Percentiles rank a stretch among this genome's conserved stretches.
phyloP scores from a whole-genome alignment of 2,888 invertebrate genomes.

The Leptinotarsa rubiginosa region DNA sequence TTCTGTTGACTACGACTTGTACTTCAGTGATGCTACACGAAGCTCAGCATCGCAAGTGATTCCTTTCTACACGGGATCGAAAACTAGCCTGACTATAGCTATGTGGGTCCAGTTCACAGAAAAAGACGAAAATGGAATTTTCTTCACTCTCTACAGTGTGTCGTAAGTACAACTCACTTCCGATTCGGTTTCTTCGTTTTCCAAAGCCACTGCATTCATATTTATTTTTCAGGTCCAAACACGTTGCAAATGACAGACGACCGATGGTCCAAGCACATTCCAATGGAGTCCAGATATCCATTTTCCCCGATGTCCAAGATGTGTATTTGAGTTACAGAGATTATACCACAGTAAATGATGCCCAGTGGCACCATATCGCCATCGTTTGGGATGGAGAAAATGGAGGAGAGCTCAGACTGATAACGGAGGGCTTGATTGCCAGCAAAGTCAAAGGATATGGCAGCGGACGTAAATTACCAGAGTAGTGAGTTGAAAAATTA shows the following conservation, averaged over 20 bases:
- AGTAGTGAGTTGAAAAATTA: conserved; percentile 74
- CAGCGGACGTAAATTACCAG: conserved; percentile 82
- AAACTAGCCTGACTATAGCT: conserved; percentile 86
- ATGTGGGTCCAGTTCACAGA: conserved; percentile 97
- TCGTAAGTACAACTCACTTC: conserved; percentile 69
- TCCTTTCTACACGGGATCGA: conserved; percentile 85
- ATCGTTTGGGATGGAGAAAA: conserved; percentile 93
- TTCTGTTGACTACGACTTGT: conserved; percentile 96
- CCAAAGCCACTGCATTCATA: background rate
- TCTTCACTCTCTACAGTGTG: conserved; percentile 93
- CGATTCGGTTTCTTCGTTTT: background rate
- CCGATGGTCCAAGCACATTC: conserved; percentile 92
- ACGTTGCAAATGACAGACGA: conserved; percentile 81
- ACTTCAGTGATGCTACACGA: conserved; percentile 91
- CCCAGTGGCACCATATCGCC: conserved; percentile 96
- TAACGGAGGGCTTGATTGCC: conserved; percentile 95
- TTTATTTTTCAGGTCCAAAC: conserved; percentile 75
- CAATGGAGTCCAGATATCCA: conserved; percentile 90
- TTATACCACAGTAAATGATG: conserved; percentile 94
- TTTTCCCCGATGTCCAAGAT: conserved; percentile 89
- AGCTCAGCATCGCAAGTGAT: conserved; percentile 94
- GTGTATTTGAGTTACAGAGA: conserved; percentile 91
- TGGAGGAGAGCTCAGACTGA: conserved; percentile 87
- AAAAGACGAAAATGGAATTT: conserved; percentile 91
- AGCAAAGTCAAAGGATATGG: conserved; percentile 92